Conservation (phyloP, 2,797 vertebrate species). For the Poeciliopsis paucimaculata region DNA sequence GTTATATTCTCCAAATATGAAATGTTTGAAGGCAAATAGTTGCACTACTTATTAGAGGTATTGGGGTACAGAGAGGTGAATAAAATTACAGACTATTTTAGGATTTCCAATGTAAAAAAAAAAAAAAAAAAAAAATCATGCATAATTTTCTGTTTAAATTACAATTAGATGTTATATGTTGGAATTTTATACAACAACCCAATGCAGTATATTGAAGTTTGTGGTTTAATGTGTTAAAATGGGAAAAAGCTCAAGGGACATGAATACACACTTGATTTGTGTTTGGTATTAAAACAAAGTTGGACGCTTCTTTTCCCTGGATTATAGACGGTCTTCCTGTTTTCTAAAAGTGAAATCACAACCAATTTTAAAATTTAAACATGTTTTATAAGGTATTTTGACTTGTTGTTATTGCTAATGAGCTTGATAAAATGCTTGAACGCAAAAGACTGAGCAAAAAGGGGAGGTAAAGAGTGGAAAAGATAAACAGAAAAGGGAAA, state of each 20-base stretch:
- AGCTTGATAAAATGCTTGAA: background rate
- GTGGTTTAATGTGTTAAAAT: background rate
- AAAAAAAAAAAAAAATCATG: background rate
- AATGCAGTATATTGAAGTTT: background rate
- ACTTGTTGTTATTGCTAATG: background rate
- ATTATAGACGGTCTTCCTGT: background rate
- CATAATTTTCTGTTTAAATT: background rate
- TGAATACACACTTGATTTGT: background rate
- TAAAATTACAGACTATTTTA: background rate
- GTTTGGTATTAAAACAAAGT: background rate
- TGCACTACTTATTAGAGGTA: background rate
- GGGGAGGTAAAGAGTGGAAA: background rate
- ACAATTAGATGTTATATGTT: background rate
- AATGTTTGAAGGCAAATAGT: background rate
- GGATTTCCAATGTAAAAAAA: background rate
- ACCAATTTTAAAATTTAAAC: background rate
- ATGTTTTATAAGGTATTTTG: background rate
- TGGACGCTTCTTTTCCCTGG: background rate
- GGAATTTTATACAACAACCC: background rate
- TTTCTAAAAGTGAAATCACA: background rate
- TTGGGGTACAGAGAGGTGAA: no score
- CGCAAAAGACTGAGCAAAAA: slow-evolving; percentile 1
- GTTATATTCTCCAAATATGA: background rate
- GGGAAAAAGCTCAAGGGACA: background rate
- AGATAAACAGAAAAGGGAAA: background rate